phyloP scores from a whole-genome alignment of 2,797 vertebrate species.

The Sorex maritimensis region DNA sequence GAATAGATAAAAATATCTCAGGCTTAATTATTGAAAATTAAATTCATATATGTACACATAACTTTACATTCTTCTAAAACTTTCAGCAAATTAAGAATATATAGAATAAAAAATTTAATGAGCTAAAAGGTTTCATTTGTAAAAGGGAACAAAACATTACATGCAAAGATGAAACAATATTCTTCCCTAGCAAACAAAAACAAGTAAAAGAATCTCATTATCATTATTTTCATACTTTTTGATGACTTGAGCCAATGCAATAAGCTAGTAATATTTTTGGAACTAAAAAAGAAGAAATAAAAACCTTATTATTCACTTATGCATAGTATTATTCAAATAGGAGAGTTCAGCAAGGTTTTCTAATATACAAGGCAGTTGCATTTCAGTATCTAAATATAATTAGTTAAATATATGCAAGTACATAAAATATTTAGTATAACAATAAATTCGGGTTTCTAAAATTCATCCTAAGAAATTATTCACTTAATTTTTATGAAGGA shows the following conservation, averaged over 20 bases:
- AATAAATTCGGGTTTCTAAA: not conserved
- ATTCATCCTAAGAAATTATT: not conserved
- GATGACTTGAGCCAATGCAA: not conserved
- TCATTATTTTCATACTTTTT: slow-evolving; percentile 20
- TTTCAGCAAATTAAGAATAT: not conserved
- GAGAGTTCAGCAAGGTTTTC: not conserved
- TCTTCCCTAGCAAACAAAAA: not conserved
- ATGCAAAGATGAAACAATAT: not conserved
- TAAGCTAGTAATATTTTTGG: slow-evolving; percentile 30
- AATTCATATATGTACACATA: not conserved
- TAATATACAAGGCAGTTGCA: not conserved
- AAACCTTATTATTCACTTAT: not conserved
- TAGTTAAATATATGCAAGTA: too few relatives aligned
- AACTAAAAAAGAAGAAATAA: slow-evolving; percentile 13
- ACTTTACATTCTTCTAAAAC: not conserved
- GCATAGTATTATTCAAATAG: slow-evolving; percentile 9
- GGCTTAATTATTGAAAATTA: not conserved
- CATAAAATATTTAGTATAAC: not conserved
- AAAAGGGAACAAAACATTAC: not conserved
- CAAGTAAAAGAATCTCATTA: not conserved
- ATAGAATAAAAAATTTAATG: not conserved
- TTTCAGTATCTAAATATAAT: not conserved
- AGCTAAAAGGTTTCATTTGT: not conserved
- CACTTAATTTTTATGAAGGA: not conserved
- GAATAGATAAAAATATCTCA: not conserved